Conservation (phyloP, 2,888 invertebrate genomes). For the Ochropleura plecta region DNA sequence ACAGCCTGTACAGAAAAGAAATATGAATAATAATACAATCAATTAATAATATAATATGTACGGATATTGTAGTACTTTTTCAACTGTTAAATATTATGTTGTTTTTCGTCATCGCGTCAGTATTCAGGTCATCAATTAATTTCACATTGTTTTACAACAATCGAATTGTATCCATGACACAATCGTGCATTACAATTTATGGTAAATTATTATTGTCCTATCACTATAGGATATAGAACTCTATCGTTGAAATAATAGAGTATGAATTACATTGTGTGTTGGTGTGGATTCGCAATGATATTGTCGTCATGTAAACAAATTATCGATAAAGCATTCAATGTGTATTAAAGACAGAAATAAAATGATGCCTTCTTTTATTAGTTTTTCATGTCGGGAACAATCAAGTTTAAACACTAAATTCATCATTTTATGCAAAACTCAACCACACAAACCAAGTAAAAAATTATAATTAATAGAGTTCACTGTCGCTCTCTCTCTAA, state of each 20-base stretch:
- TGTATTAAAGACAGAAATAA: background rate
- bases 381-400: background rate
- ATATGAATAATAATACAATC: too few species aligned
- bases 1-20: too few species aligned
- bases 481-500: too few species aligned
- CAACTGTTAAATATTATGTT: background rate
- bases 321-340: conserved; percentile 6
- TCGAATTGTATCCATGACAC: conserved; percentile 45
- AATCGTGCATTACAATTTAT: conserved; percentile 36
- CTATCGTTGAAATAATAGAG: background rate
- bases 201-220: conserved; percentile 2
- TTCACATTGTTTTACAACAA: conserved; percentile 37
- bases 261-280: background rate
- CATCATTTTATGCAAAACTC: background rate
- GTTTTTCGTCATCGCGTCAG: background rate
- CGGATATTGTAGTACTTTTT: background rate
- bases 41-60: background rate
- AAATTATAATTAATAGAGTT: too few species aligned
- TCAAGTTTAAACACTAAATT: background rate
- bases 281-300: background rate
- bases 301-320: conserved; percentile 25
- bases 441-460: too few species aligned
- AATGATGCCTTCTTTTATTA: background rate
- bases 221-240: background rate
- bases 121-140: conserved; percentile 47